A percentile compares a stretch with the other conserved stretches of the same genome.
Conservation (phyloP, 2,888 invertebrate genomes). For the Norana najaformis region DNA sequence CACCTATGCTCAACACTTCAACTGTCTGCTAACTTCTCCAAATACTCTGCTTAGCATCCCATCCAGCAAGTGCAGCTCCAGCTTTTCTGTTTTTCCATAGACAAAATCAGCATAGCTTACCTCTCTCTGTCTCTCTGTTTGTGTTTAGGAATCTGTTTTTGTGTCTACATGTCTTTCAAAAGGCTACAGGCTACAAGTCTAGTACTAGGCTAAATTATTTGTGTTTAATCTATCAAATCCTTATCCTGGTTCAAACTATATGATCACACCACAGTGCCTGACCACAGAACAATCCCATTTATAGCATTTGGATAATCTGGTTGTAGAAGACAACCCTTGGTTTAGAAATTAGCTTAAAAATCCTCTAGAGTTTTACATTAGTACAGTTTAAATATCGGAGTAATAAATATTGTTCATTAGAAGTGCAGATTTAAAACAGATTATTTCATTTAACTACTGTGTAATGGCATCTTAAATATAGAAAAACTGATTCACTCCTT, state of each 20-base stretch:
- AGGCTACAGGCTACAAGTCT: not conserved
- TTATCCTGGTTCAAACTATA: not conserved
- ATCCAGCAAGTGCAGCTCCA: not conserved
- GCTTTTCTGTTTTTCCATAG: not conserved
- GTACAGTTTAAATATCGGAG: not conserved
- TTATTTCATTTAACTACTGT: not conserved
- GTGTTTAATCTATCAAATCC: not conserved
- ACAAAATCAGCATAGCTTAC: slow-evolving; percentile 13
- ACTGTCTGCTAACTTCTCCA: too few species aligned
- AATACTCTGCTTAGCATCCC: too few species aligned
- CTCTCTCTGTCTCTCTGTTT: not conserved
- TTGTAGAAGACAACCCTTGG: not conserved
- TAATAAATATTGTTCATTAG: not conserved
- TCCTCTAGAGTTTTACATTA: not conserved
- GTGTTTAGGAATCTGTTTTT: too few species aligned
- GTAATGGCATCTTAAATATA: not conserved
- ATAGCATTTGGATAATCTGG: not conserved
- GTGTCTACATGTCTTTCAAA: not conserved
- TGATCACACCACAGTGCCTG: not conserved
- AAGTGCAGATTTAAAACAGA: not conserved
- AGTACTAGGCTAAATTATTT: not conserved
- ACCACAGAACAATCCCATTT: not conserved
- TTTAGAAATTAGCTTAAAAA: not conserved
- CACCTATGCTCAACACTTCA: not conserved
- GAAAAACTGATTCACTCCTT: too few species aligned